Conservation (phyloP, 1,140 invertebrate genomes). For the Drosophila ogumai region DNA sequence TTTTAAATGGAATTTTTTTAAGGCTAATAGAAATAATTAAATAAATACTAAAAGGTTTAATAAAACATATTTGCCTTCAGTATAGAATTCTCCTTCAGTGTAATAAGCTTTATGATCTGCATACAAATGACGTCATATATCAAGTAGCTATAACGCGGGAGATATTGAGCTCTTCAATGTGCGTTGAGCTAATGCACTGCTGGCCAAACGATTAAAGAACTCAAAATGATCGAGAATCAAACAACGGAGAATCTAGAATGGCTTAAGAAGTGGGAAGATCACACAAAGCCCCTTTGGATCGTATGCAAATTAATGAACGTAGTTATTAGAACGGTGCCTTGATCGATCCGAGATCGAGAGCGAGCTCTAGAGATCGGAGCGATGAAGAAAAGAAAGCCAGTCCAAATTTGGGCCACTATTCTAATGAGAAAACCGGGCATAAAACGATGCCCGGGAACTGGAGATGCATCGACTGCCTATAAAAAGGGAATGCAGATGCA, state of each 20-base stretch:
- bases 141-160: constrained; percentile 5
- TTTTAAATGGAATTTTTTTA: too few species aligned
- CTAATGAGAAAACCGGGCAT: constrained; percentile 70
- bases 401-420: constrained; percentile 58
- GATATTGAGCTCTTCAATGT: constrained; percentile 57
- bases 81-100: constrained; percentile 7
- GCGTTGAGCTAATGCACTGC: constrained; percentile 5
- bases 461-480: constrained; percentile 59
- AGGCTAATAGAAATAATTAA: too few species aligned
- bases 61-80: neutral
- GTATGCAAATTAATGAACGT: constrained; percentile 49
- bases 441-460: constrained; percentile 25
- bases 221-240: constrained; percentile 13
- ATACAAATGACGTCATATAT: constrained; percentile 71
- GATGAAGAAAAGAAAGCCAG: constrained; percentile 29
- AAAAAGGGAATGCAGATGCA: constrained; percentile 37
- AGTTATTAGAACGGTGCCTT: constrained; percentile 42
- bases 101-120: constrained; percentile 1
- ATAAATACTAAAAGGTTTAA: neutral
- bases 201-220: constrained; percentile 23
- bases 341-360: constrained; percentile 40
- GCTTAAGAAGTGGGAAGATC: constrained; percentile 18
- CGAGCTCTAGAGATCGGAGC: constrained; percentile 2
- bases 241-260: constrained; percentile 1
- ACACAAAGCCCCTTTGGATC: constrained; percentile 11